Base-by-base conservation (phyloP, 2,797 vertebrate genomes). In the Merluccius polli region DNA sequence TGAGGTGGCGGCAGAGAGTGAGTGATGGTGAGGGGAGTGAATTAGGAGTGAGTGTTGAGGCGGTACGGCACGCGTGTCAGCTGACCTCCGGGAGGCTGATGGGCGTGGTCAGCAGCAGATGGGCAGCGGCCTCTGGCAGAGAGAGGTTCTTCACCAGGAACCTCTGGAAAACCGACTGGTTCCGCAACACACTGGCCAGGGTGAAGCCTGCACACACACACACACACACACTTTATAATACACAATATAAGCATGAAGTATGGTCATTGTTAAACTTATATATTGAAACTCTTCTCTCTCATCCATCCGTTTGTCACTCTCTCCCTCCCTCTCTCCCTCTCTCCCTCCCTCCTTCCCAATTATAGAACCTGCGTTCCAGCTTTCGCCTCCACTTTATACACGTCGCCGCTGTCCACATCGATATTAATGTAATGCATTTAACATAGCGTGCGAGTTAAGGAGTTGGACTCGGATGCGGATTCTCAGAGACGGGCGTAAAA, bases 121-220 rank as follows among this genome's bases (percentile, higher is more conserved):
- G 89, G 0, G 92, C 91, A 0, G 89, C 94, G 79, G 94, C 90
- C 35, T 94, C 93, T 76, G 96, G 91, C 76, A 99, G 90, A 0
- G 97, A 97, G 32, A 99, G 90, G 85, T 98, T 99, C 86, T 87
- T 93, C 0, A 79, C 82, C 77, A 99, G 93, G 87, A 97, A 98
- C 59, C 81, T 93, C 35, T 89, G 92, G 79, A 99, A 95, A 69
- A 89, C 89, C 0, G 81, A 76, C 15, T 81, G 93, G 87, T 97
- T 95, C 88, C 93, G 95, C 81, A 95, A 88, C 0, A 95, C 91
- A 13, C 94, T 95, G 0, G 94, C 96, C 86, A 99, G 81, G 0
- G 95, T 96, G 90, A 98, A 96, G 71, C 92, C 88, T 12, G 92
- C 32, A 33, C 32, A 33, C 32, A 33, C 32, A 33, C 32, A 33